Evolutionary conservation across 2,888 invertebrate species (phyloP).

Genomic region (Diaphora mendica): DNA sequence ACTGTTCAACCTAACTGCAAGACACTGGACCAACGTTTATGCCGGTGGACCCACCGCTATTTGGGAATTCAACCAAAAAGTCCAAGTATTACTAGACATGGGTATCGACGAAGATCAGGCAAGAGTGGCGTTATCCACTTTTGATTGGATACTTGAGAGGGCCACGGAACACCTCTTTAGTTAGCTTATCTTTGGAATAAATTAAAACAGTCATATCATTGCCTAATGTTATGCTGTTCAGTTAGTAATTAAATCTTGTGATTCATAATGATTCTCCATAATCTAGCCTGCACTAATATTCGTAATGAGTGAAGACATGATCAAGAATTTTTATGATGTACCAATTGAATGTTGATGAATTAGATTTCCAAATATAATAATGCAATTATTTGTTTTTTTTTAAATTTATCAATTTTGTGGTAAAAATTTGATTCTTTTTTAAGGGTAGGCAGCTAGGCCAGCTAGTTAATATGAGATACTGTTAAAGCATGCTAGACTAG

Average conservation of each 20-base stretch:
- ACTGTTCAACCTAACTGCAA: conserved; percentile 96
- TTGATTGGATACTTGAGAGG: conserved; percentile 96
- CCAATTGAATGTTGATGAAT: not conserved
- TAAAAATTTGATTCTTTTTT: not conserved
- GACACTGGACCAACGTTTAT: conserved; percentile 98
- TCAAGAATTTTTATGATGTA: conserved; percentile 12
- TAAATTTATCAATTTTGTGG: conserved; percentile 3
- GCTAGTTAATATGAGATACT: conserved; percentile 20
- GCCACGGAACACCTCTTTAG: conserved; percentile 91
- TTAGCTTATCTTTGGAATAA: conserved; percentile 51
- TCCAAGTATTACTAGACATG: conserved; percentile 96
- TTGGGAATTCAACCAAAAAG: conserved; percentile 94
- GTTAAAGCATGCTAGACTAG: conserved; percentile 28
- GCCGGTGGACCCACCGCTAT: conserved; percentile 90
- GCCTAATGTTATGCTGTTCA: conserved; percentile 35
- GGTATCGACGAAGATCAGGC: conserved; percentile 96
- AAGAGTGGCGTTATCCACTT: conserved; percentile 95
- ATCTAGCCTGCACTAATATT: conserved; percentile 25
- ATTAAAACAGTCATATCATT: conserved; percentile 29
- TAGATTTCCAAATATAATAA: not conserved
- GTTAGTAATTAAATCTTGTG: conserved; percentile 29
- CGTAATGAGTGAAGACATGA: conserved; percentile 14
- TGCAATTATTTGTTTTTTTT: conserved; percentile 12
- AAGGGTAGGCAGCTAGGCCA: conserved; percentile 19
- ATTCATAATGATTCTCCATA: conserved; percentile 25